Evolutionary conservation across 2,797 vertebrate genomes (phyloP).

Genomic region (Picus viridis): DNA sequence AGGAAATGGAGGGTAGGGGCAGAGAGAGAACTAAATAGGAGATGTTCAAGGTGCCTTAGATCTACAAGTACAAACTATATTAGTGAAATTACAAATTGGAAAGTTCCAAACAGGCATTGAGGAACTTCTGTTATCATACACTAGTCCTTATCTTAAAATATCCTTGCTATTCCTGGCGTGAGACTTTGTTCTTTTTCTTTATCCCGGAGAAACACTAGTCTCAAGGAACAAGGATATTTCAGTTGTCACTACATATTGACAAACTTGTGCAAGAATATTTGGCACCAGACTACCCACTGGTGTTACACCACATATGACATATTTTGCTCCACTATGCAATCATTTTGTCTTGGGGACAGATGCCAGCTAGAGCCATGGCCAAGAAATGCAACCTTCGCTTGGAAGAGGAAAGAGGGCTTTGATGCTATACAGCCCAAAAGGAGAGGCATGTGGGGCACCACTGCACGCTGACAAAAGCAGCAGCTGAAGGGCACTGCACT

Average conservation of each 20-base stretch:
- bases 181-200: background rate
- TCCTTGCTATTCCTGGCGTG: background rate
- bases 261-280: background rate
- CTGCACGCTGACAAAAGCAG: fast-evolving
- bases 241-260: background rate
- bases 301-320: background rate
- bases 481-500: background rate
- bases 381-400: fast-evolving
- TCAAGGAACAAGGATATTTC: background rate
- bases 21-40: background rate
- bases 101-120: background rate
- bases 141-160: background rate
- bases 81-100: background rate
- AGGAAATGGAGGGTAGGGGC: background rate
- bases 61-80: background rate
- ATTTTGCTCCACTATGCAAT: background rate
- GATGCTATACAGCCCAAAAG: fast-evolving
- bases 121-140: background rate
- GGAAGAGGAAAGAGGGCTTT: background rate
- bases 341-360: background rate
- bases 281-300: background rate
- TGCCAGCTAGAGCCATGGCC: background rate
- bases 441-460: background rate
- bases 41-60: background rate
- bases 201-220: background rate